Percentiles rank a stretch among this genome's conserved stretches.
Conservation (phyloP, 2,797 vertebrate species). For the Remorina albescens region DNA sequence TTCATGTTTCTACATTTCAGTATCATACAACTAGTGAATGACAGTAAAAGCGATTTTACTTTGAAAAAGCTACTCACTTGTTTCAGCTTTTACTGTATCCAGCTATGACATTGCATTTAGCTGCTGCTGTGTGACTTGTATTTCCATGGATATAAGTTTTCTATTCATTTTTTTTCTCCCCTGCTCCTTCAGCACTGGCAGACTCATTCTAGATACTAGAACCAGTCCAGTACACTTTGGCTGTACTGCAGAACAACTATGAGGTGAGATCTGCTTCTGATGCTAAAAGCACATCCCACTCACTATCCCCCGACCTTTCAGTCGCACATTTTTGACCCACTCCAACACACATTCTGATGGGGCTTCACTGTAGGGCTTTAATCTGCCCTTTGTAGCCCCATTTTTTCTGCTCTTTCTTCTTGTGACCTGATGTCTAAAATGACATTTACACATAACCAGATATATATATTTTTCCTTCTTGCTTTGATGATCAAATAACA, state of each 20-base stretch:
- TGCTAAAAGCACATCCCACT: slow-evolving; percentile 39
- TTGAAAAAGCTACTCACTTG: neutral
- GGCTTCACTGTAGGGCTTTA: neutral
- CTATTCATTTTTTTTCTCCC: slow-evolving; percentile 19
- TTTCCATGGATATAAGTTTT: neutral
- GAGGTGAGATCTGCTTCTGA: slow-evolving; percentile 76
- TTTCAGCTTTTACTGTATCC: neutral
- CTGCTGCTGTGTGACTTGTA: slow-evolving; percentile 14
- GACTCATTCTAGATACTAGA: slow-evolving; percentile 79
- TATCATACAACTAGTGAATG: too few relatives aligned
- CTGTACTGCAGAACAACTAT: slow-evolving; percentile 67
- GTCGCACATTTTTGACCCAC: slow-evolving; percentile 7
- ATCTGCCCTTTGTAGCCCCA: neutral
- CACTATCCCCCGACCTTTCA: slow-evolving; percentile 19
- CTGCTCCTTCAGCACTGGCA: slow-evolving; percentile 75
- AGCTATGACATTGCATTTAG: neutral
- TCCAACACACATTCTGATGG: slow-evolving; percentile 20
- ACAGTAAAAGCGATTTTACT: neutral
- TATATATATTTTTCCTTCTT: neutral
- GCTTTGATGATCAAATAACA: neutral
- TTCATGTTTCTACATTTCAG: neutral
- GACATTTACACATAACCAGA: neutral
- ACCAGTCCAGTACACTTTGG: slow-evolving; percentile 59
- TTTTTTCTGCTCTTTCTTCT: neutral
- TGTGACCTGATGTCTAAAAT: neutral